Evolutionary conservation across 2,888 invertebrate species (phyloP).

Genomic region (Hermodice carunculata): DNA sequence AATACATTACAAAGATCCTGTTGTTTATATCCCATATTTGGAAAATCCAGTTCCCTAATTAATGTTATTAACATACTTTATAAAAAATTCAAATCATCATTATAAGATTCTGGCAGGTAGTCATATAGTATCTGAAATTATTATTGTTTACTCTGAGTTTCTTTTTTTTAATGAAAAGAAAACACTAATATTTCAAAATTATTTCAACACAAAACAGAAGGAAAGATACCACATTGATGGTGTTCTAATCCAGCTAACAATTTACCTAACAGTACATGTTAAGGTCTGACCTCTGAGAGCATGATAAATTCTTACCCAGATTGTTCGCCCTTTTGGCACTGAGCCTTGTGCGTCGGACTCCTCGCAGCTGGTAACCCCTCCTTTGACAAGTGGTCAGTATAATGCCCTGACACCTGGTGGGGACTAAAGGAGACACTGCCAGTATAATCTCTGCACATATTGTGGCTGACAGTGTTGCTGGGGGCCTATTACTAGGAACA

Average conservation of each 20-base stretch:
- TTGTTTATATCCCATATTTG: too few species aligned
- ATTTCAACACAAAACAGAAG: too few species aligned
- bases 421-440: conserved; percentile 58
- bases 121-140: too few species aligned
- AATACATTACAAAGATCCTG: too few species aligned
- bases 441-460: conserved; percentile 54
- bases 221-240: too few species aligned
- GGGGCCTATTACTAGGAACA: conserved; percentile 39
- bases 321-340: conserved; percentile 50
- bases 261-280: background rate
- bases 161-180: too few species aligned
- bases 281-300: background rate
- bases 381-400: conserved; percentile 57
- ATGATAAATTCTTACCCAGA: conserved; percentile 49
- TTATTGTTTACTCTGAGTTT: too few species aligned
- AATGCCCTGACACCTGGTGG: conserved; percentile 55
- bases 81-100: too few species aligned
- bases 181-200: too few species aligned
- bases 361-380: conserved; percentile 60
- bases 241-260: background rate
- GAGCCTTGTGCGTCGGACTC: conserved; percentile 51
- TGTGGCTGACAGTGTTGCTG: conserved; percentile 57
- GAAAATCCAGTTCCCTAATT: too few species aligned
- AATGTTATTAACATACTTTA: too few species aligned
- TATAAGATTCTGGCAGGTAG: too few species aligned